These are phyloP conservation scores for Pecten maximus DNA, from an alignment of 2,888 invertebrate genomes.

Conservation along the genomic window DNA sequence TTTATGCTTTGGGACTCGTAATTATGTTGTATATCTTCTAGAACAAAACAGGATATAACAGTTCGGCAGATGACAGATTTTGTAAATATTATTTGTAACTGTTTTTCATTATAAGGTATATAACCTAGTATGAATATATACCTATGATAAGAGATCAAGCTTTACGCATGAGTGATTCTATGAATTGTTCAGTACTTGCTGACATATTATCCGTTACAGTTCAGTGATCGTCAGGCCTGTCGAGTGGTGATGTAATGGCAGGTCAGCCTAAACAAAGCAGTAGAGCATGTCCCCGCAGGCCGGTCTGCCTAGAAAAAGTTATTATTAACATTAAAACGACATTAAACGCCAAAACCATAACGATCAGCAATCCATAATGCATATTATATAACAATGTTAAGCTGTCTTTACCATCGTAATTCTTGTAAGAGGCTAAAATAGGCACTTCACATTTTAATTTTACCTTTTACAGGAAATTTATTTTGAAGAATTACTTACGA, in stretches of 20 bases:
- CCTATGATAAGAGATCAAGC: neutral
- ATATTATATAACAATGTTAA: neutral
- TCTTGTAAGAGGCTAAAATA: neutral
- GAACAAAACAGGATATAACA: no score
- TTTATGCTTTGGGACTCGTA: no score
- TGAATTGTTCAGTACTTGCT: neutral
- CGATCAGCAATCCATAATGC: neutral
- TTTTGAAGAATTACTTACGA: no score
- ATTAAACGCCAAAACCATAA: neutral
- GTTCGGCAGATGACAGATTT: no score
- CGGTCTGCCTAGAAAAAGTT: neutral
- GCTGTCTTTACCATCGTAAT: neutral
- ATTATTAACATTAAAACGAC: neutral
- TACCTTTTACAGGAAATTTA: no score
- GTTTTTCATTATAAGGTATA: no score
- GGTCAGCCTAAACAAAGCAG: neutral
- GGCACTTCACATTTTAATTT: no score
- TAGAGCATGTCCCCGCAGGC: constrained; percentile 6
- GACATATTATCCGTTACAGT: neutral
- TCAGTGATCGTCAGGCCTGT: neutral
- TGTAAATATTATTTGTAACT: no score
- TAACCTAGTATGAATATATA: neutral
- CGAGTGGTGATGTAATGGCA: neutral
- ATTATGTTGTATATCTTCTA: no score
- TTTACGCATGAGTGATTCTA: neutral